Evolutionary conservation across 2,113 vertebrate species (phyloP).

Genomic region (Phaethornis superciliosus): DNA sequence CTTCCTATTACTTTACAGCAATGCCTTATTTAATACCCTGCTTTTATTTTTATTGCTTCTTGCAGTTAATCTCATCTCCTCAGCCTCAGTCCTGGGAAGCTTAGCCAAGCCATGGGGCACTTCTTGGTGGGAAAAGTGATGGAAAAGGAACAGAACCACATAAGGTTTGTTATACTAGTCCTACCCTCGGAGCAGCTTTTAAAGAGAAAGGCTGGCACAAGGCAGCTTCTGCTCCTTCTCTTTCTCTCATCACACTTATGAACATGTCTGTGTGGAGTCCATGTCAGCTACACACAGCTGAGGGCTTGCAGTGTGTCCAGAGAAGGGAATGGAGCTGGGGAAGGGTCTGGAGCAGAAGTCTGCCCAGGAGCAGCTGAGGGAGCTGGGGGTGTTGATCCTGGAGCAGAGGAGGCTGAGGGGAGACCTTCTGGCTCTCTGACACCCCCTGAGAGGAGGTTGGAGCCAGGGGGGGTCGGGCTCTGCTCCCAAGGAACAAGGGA

Average conservation of each 20-base stretch:
- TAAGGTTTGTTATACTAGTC: not conserved
- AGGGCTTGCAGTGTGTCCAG: too few relatives aligned
- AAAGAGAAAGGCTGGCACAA: not conserved
- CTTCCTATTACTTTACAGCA: constrained; percentile 56
- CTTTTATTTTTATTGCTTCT: constrained; percentile 46
- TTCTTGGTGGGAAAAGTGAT: not conserved
- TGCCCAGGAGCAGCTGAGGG: too few relatives aligned
- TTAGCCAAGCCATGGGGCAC: not conserved
- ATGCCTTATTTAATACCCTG: constrained; percentile 27
- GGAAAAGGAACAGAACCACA: constrained; percentile 3
- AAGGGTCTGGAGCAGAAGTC: too few relatives aligned
- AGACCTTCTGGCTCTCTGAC: too few relatives aligned
- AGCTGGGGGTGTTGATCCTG: too few relatives aligned
- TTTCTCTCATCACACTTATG: not conserved
- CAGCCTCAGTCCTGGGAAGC: not conserved
- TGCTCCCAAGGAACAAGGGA: too few relatives aligned
- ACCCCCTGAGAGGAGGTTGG: too few relatives aligned
- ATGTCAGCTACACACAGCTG: not conserved
- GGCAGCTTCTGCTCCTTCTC: not conserved
- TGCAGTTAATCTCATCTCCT: not conserved
- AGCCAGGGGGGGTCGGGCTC: too few relatives aligned
- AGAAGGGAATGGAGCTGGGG: too few relatives aligned
- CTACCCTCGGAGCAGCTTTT: not conserved
- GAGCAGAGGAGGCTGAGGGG: too few relatives aligned
- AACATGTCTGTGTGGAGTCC: not conserved